Conservation (phyloP, 2,888 invertebrate genomes). For the Drosophila nr. perissopoda region DNA sequence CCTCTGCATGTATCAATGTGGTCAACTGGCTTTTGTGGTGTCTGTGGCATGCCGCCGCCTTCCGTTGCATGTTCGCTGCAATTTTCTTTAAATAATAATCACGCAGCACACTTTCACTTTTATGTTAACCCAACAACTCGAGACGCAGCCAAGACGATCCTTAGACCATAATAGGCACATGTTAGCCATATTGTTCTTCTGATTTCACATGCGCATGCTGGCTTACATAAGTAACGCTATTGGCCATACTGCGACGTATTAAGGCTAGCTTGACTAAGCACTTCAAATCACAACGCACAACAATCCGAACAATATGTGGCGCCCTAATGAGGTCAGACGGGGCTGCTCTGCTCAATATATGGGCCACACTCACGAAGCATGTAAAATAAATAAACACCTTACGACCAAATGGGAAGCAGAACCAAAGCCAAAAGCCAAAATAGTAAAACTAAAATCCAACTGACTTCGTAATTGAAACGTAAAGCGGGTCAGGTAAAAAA, state of each 20-base stretch:
- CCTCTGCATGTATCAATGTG: slow-evolving; percentile 45
- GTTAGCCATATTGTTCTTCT: not conserved
- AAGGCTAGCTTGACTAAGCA: slow-evolving; percentile 43
- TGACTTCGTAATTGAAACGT: slow-evolving; percentile 69
- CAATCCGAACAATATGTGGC: slow-evolving; percentile 27
- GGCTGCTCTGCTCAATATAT: slow-evolving; percentile 49
- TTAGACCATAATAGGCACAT: slow-evolving; percentile 10
- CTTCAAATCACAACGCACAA: slow-evolving; percentile 55
- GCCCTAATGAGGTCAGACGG: slow-evolving; percentile 68
- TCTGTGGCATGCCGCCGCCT: slow-evolving; percentile 44
- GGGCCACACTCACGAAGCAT: slow-evolving; percentile 70
- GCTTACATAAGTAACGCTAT: slow-evolving; percentile 58
- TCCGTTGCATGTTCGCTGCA: slow-evolving; percentile 68
- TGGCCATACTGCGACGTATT: slow-evolving; percentile 7
- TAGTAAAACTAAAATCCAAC: slow-evolving; percentile 26
- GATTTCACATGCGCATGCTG: not conserved
- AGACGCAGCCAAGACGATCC: slow-evolving; percentile 9
- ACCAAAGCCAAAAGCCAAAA: slow-evolving; percentile 25
- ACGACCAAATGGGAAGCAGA: slow-evolving; percentile 7
- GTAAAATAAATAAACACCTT: slow-evolving; percentile 19
- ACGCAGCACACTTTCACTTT: slow-evolving; percentile 72
- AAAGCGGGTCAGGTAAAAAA: slow-evolving; percentile 57
- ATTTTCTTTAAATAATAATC: slow-evolving; percentile 72
- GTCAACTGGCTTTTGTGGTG: slow-evolving; percentile 47
- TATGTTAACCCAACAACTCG: slow-evolving; percentile 53